A percentile compares a stretch with the other conserved stretches of the same genome.
Evolutionary conservation across 2,888 invertebrate genomes (phyloP).

Genomic region (Podabrus alpinus): DNA sequence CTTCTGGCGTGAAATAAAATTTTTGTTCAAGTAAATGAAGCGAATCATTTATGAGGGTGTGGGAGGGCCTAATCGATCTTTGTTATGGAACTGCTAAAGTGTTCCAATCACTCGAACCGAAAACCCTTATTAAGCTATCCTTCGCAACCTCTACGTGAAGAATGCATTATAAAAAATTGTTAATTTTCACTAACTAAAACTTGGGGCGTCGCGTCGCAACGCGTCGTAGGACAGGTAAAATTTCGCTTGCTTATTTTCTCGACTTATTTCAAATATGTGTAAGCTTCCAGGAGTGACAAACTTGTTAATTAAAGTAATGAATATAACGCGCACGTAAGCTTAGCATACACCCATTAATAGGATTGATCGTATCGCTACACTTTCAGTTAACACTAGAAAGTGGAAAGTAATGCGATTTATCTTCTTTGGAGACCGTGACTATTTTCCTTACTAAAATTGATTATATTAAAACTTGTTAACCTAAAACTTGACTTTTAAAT

Average conservation of each 20-base stretch:
- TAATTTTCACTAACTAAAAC: background rate
- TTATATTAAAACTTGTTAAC: slow-evolving; percentile 24
- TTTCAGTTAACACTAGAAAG: background rate
- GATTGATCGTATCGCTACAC: slow-evolving; percentile 2
- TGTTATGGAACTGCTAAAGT: background rate
- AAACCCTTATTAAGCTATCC: background rate
- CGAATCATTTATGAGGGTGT: background rate
- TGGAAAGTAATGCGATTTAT: background rate
- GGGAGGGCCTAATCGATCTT: background rate
- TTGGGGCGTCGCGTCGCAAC: too few species aligned
- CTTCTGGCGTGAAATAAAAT: background rate
- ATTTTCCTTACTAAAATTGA: slow-evolving; percentile 17
- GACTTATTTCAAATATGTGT: background rate
- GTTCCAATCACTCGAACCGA: background rate
- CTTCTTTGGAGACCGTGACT: background rate
- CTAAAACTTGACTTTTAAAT: slow-evolving; percentile 19
- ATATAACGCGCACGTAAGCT: background rate
- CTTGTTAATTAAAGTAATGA: background rate
- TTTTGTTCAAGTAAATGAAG: background rate
- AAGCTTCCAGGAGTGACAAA: background rate
- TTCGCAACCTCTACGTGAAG: background rate
- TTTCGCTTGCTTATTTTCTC: background rate
- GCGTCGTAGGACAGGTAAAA: background rate
- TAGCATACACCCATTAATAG: background rate
- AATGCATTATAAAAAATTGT: background rate